Evolutionary conservation across 2,888 invertebrate genomes (phyloP), one percentile per base, ranked within the genome.

Genomic region (Gonocerus acuteangulatus): DNA sequence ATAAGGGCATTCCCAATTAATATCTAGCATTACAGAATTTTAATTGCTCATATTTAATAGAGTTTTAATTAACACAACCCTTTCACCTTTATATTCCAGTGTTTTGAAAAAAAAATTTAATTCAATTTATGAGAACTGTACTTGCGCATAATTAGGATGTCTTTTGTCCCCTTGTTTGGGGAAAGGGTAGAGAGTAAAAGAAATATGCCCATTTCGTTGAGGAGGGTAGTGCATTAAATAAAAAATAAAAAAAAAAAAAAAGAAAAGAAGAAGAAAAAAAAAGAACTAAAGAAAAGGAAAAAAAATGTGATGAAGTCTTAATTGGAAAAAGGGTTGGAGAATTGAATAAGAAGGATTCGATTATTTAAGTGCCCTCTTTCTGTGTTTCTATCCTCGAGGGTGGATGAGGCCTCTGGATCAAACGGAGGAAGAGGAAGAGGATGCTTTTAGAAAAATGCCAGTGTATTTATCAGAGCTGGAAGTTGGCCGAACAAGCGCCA

Each of bases 71-170:
- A 52, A 52, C 1, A 39, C 36, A 36, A 22, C 52, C 52, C 34
- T 52, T 52, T 52, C 34, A 18, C 34, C 34, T 52, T 52, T 52
- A 52, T 39, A 39, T 52, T 52, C 52, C 52, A 13, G 19, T 52
- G 22, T 39, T 52, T 52, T 52, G 36, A 52, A 52, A 52, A 52
- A 52, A 34, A 52, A 52, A 52, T 32, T 34, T 52, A 52, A 52
- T 52, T 52, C 52, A 32, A 52, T 52, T 52, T 52, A 52, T 52
- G 52, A 52, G 52, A 52, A 52, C 52, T 52, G 52, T 52, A 39
- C 52, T 52, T 52, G 52, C 52, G 52, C 52, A 34, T 52, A 52
- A 52, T 52, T 52, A 52, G 52, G 52, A 15, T 52, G 52, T 52
- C 52, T 52, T 52, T 52, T 52, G 52, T 52, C 52, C 52, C 52